phyloP scores from a whole-genome alignment of 92 coral and sea anemone species.

The Pocillopora grandis region DNA sequence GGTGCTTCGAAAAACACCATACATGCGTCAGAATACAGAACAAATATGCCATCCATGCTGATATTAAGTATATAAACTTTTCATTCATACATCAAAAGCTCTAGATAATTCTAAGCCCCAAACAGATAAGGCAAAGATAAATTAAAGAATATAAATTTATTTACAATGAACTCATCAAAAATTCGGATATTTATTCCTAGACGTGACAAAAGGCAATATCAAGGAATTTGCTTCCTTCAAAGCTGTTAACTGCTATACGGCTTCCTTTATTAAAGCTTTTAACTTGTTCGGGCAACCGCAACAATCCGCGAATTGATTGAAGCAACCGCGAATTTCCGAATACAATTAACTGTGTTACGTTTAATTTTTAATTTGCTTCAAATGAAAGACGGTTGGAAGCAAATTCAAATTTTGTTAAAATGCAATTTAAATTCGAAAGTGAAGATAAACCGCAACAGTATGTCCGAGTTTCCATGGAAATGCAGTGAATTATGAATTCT shows the following conservation, averaged over 20 bases:
- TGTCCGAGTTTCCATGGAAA: background rate
- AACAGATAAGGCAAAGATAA: background rate
- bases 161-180: background rate
- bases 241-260: background rate
- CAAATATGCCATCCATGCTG: slow-evolving; percentile 19
- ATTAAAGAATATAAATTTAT: background rate
- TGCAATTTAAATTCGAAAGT: background rate
- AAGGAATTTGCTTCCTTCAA: background rate
- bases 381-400: background rate
- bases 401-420: background rate
- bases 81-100: background rate
- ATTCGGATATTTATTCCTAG: background rate
- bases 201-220: background rate
- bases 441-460: background rate
- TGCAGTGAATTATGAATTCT: background rate
- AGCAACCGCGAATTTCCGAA: background rate
- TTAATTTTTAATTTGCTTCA: slow-evolving; percentile 27
- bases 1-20: background rate
- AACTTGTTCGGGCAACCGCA: background rate
- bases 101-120: background rate
- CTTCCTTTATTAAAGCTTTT: background rate
- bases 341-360: background rate
- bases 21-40: slow-evolving; percentile 20
- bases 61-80: background rate
- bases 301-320: background rate